Conservation (phyloP, 2,113 vertebrate species). For the Clinocottus analis region DNA sequence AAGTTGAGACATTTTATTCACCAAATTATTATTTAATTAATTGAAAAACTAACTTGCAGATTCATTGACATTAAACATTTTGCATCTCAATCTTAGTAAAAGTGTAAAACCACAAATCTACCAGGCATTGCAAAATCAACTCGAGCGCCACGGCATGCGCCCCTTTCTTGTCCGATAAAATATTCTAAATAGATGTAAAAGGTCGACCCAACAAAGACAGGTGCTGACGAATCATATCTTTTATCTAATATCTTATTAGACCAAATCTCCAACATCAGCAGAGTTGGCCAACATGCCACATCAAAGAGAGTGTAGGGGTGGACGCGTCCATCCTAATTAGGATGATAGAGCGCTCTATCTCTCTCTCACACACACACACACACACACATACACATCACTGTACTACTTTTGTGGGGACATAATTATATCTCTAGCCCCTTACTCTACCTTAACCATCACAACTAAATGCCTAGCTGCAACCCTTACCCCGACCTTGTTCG, state of each 20-base stretch:
- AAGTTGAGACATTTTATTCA: background rate
- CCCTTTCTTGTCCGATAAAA: constrained; percentile 39
- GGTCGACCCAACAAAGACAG: constrained; percentile 41
- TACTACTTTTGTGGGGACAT: background rate
- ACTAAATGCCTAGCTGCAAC: background rate
- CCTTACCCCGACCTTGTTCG: background rate
- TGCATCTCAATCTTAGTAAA: background rate
- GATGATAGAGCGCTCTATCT: constrained; percentile 45
- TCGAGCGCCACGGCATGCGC: background rate
- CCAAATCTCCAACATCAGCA: constrained; percentile 59
- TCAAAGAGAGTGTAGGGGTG: constrained; percentile 64
- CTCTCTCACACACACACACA: background rate
- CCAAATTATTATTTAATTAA: background rate
- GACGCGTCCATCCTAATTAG: constrained; percentile 64
- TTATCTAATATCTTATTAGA: constrained; percentile 61
- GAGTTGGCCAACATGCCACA: constrained; percentile 48
- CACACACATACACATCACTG: background rate
- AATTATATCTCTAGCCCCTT: background rate
- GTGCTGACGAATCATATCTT: constrained; percentile 65
- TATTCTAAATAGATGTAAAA: constrained; percentile 45
- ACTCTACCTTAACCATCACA: background rate
- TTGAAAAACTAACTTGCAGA: background rate
- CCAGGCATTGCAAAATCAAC: constrained; percentile 8
- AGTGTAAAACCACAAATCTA: background rate
- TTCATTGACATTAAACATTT: background rate